Percentiles rank a stretch among this genome's conserved stretches.
These are phyloP conservation scores for Fragum sueziense DNA, from an alignment of 2,888 invertebrate species.

Conservation along the genomic window DNA sequence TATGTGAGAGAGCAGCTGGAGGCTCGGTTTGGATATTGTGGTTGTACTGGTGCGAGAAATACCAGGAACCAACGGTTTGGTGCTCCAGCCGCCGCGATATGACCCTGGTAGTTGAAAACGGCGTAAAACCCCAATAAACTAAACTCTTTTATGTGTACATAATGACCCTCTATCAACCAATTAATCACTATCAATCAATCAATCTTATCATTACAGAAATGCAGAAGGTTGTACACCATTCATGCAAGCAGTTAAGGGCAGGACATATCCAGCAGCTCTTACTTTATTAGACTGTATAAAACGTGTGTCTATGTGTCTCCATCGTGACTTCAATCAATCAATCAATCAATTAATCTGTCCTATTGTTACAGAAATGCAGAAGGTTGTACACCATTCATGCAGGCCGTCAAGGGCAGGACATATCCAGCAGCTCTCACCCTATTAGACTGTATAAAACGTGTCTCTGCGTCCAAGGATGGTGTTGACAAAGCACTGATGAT, in stretches of 20 bases:
- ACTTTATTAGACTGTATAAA: constrained; percentile 91
- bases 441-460: constrained; percentile 88
- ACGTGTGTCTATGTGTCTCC: constrained; percentile 64
- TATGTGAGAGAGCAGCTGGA: too few species aligned
- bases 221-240: constrained; percentile 98
- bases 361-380: constrained; percentile 89
- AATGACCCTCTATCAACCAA: background rate
- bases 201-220: constrained; percentile 87
- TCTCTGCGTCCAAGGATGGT: constrained; percentile 65
- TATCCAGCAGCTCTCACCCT: constrained; percentile 96
- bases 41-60: too few species aligned
- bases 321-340: background rate
- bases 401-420: constrained; percentile 95
- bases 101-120: too few species aligned
- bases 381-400: constrained; percentile 98
- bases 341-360: too few species aligned
- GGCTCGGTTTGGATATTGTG: too few species aligned
- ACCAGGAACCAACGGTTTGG: too few species aligned
- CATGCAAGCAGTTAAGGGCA: constrained; percentile 96
- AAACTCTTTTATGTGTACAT: too few species aligned
- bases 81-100: too few species aligned
- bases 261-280: constrained; percentile 97
- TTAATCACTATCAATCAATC: too few species aligned
- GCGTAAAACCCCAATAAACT: too few species aligned
- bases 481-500: constrained; percentile 76